Base-by-base conservation (phyloP, 2,113 vertebrate species). In the Coryphaenoides rupestris region DNA sequence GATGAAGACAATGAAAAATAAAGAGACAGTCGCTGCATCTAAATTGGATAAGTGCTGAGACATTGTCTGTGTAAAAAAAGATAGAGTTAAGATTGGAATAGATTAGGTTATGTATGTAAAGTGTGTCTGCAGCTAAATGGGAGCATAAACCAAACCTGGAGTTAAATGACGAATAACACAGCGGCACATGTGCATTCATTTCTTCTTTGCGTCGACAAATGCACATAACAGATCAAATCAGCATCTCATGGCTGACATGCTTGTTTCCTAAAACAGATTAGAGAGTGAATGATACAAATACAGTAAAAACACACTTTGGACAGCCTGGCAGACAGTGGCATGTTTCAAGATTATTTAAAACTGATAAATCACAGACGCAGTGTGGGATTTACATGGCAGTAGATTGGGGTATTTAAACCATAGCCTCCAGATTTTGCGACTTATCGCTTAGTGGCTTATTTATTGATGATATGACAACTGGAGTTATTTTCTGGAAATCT, bases 331-430 rank as follows among this genome's bases (percentile, higher is more conserved):
- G 60, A 64, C 55, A 15, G 14, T 19, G 46, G 22, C 19, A n/a
- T 47, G 50, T 61, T 53, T 57, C 17, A 40, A 9, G 33, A 40
- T 40, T 7, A 40, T 40, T 40, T 40, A 40, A 40, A 40, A 40
- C 9, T 40, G 33, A 40, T 40, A 12, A 40, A 40, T 40, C 13
- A 40, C 33, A 40, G 33, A 40, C 33, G 9, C 33, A 40, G 33
- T 12, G 33, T 40, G 33, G 33, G 33, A 10, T 7, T 40, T 40
- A 9, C 33, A 40, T 40, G 33, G 9, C 33, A 40, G 52, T n/a
- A 52, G 17, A 52, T 56, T 12, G n/a, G n/a, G 12, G 23, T 19
- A 62, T 68, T 71, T 50, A 68, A 71, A 68, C 12, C 16, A 15
- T 33, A 21, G 40, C 66, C 58, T 49, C 40, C 22, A 66, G 55